A percentile compares a stretch with the other conserved stretches of the same genome.
Conservation (phyloP, 1,140 invertebrate species). For the Octopus sinensis region DNA sequence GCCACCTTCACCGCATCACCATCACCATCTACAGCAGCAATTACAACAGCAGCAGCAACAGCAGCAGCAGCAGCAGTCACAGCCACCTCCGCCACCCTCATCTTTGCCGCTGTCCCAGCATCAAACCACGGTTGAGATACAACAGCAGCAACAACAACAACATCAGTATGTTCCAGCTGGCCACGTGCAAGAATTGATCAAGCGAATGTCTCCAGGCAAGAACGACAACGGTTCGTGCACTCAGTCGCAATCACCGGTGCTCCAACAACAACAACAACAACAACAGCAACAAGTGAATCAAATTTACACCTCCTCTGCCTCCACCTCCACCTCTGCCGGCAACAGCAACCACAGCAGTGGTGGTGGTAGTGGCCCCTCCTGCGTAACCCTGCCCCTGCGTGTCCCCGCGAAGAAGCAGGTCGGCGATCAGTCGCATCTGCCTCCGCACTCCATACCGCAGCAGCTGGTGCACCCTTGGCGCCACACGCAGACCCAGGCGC, state of each 20-base stretch:
- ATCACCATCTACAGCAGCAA: constrained; percentile 60
- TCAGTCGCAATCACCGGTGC: constrained; percentile 51
- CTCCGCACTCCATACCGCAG: neutral
- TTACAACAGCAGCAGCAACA: constrained; percentile 31
- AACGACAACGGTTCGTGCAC: constrained; percentile 39
- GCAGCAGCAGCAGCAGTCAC: constrained; percentile 30
- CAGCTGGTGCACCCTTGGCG: neutral
- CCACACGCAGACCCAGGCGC: neutral
- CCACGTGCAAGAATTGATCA: constrained; percentile 77
- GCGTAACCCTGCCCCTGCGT: neutral
- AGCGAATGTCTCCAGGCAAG: constrained; percentile 69
- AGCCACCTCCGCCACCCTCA: constrained; percentile 19
- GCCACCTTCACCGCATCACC: constrained; percentile 72
- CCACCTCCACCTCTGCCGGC: constrained; percentile 3
- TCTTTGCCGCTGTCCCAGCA: constrained; percentile 23
- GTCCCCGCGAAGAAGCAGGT: neutral
- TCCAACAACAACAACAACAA: constrained; percentile 25
- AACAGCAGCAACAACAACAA: constrained; percentile 22
- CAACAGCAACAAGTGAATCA: constrained; percentile 74
- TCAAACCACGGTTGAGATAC: neutral
- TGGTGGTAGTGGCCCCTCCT: neutral
- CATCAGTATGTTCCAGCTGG: constrained; percentile 46
- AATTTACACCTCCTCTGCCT: neutral
- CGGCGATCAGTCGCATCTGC: neutral
- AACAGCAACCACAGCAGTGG: neutral